phyloP scores from a whole-genome alignment of 2,888 invertebrate species.

The Maniola hyperantus region DNA sequence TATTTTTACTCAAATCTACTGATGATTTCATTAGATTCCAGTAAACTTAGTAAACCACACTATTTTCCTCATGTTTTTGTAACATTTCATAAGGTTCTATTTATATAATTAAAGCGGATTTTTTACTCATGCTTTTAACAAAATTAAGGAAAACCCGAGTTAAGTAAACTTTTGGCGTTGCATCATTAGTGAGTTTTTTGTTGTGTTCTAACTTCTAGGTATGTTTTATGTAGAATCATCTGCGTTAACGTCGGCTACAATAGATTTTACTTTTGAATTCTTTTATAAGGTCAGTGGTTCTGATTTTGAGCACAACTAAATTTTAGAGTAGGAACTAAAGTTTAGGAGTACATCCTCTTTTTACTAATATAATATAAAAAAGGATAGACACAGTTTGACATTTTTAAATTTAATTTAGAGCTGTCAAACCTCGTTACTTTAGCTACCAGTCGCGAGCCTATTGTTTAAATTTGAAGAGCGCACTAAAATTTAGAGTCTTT shows the following conservation, averaged over 20 bases:
- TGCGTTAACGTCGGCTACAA: background rate
- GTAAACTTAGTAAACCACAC: constrained; percentile 4
- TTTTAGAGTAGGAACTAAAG: too few relatives aligned
- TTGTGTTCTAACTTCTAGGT: background rate
- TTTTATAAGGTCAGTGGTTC: background rate
- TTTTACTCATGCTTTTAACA: constrained; percentile 7
- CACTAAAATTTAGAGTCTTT: too few relatives aligned
- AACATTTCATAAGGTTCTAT: constrained; percentile 1
- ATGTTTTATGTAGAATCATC: background rate
- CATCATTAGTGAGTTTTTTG: background rate
- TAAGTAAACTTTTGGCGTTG: background rate
- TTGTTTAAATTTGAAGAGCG: too few relatives aligned
- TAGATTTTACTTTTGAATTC: background rate
- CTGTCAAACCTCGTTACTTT: too few relatives aligned
- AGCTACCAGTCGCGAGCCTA: too few relatives aligned
- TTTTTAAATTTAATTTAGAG: too few relatives aligned
- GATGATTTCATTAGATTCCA: constrained; percentile 9
- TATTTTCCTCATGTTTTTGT: constrained; percentile 16
- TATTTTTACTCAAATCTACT: too few relatives aligned
- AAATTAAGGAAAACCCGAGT: constrained; percentile 8
- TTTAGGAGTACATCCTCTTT: too few relatives aligned
- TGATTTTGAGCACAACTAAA: too few relatives aligned
- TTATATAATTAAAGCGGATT: background rate
- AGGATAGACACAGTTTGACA: too few relatives aligned
- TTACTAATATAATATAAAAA: too few relatives aligned